phyloP scores from a whole-genome alignment of 2,113 vertebrate genomes.

The Aplodontia rufa region DNA sequence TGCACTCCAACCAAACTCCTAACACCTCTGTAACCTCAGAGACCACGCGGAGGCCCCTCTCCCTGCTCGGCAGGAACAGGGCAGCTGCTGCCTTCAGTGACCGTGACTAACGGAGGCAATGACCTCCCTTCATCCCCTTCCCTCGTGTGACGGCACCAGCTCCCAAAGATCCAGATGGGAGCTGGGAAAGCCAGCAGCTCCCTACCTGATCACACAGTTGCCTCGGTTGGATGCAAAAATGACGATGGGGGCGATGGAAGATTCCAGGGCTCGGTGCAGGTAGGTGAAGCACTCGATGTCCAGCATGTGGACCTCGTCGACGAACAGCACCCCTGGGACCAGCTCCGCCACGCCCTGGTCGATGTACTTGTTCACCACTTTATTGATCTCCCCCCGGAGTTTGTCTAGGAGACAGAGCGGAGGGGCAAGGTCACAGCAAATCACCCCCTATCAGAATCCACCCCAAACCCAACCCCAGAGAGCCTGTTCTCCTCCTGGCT shows the following conservation, averaged over 20 bases:
- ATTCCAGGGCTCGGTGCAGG: constrained; percentile 96
- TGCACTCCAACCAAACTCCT: no score
- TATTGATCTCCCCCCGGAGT: constrained; percentile 97
- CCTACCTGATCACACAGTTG: constrained; percentile 96
- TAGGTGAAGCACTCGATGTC: constrained; percentile 99
- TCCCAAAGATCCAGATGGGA: no score
- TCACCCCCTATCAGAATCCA: not conserved
- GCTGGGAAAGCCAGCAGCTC: not conserved
- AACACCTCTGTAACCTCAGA: no score
- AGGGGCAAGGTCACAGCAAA: no score
- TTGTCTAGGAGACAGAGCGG: constrained; percentile 87
- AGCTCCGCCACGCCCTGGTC: constrained; percentile 98
- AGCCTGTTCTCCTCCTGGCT: not conserved
- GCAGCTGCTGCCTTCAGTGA: no score
- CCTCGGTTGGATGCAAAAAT: constrained; percentile 98
- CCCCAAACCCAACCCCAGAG: not conserved
- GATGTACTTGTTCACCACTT: constrained; percentile 99
- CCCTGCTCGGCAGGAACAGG: no score
- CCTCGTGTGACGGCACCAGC: no score
- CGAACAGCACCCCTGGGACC: constrained; percentile 96
- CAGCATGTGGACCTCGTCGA: constrained; percentile 99
- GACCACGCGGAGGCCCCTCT: no score
- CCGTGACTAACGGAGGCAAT: no score
- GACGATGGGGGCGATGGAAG: constrained; percentile 96
- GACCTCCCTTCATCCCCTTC: no score